Evolutionary conservation across 2,113 vertebrate species (phyloP), one percentile per base, ranked within the genome.

Genomic region (Hystrix cristata): DNA sequence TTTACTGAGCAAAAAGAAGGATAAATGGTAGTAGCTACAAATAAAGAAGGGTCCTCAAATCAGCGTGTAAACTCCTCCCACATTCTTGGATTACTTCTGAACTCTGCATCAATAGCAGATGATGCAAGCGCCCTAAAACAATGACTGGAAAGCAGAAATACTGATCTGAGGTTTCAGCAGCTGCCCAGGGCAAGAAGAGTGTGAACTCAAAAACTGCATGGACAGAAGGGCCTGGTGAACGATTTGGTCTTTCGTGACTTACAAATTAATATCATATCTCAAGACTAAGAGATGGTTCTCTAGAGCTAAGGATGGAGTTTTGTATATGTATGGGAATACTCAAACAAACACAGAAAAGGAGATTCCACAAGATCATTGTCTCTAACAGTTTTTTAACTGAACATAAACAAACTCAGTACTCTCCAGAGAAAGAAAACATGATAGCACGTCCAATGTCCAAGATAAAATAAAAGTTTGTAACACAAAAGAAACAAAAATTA

Each of bases 201-300:
- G 62, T 74, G n/a, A 76, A 27, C 80, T 95, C 34, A 90, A 79
- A 31, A n/a, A 43, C 19, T 79, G 7, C 87, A 16, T 38, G 38
- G 10, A 76, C 23, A 72, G 5, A 57, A 88, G 34, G 5, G 48
- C 3, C 29, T 78, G n/a, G n/a, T 57, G 62, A 43, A 57, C 4
- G 55, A 21, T 18, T 59, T 90, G 9, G n/a, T 83, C 18, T 85
- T 85, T 87, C 21, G 48, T 57, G 80, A 60, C 16, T 92, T 72
- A 81, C 9, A 92, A 64, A 31, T 87, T 48, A 93, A 64, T 92
- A 82, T 27, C 57, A 18, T 76, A 71, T 90, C 60, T 92, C 15
- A 71, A 86, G 27, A 71, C 27, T 59, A 82, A 89, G 1, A 9
- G 19, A 76, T 65, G 38, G 64, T 12, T 72, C 25, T 3, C 14